Evolutionary conservation across 2,797 vertebrate species (phyloP).

Genomic region (Uromys caudimaculatus): DNA sequence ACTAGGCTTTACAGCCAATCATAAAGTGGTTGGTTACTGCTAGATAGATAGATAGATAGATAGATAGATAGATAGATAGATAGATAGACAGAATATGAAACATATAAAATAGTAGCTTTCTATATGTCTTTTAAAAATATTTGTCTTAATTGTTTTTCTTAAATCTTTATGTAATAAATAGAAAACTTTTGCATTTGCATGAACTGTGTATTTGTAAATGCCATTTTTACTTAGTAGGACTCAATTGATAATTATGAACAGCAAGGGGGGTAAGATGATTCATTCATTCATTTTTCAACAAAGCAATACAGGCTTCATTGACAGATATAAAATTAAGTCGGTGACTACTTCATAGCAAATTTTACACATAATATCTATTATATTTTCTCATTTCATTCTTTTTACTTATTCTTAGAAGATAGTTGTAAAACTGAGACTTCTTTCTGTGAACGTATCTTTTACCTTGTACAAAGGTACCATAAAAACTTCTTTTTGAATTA

Average conservation of each 20-base stretch:
- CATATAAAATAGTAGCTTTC: background rate
- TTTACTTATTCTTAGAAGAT: slow-evolving; percentile 54
- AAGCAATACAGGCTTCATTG: slow-evolving; percentile 65
- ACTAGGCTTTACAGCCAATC: background rate
- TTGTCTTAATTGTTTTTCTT: background rate
- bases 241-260: slow-evolving; percentile 58
- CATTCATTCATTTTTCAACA: slow-evolving; percentile 48
- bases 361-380: slow-evolving; percentile 53
- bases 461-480: slow-evolving; percentile 36
- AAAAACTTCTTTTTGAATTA: slow-evolving; percentile 56
- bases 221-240: slow-evolving; percentile 50
- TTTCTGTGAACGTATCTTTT: slow-evolving; percentile 56
- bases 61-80: too few species aligned
- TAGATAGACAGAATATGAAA: background rate
- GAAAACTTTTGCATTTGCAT: slow-evolving; percentile 34
- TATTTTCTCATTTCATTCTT: slow-evolving; percentile 15
- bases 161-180: slow-evolving; percentile 32
- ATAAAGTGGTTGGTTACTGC: background rate
- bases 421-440: slow-evolving; percentile 51
- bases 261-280: slow-evolving; percentile 45
- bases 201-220: slow-evolving; percentile 10
- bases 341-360: slow-evolving; percentile 64
- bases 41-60: too few species aligned
- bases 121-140: background rate
- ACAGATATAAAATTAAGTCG: slow-evolving; percentile 67